Evolutionary conservation across 2,888 invertebrate species (phyloP).

Genomic region (Nemurella pictetii): DNA sequence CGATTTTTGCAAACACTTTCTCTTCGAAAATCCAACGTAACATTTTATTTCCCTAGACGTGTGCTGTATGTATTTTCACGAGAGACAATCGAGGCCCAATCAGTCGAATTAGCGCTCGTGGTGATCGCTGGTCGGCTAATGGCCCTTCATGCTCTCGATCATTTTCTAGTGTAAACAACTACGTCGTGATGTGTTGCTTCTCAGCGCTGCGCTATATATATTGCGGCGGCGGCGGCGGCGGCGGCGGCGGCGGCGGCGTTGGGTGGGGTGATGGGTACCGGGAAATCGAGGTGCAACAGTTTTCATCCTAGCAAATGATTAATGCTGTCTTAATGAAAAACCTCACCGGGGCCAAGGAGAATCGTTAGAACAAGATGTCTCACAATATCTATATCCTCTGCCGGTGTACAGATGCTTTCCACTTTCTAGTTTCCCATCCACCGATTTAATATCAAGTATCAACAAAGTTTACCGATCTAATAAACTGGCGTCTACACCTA

Average conservation of each 20-base stretch:
- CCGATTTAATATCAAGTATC: conserved; percentile 16
- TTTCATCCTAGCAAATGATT: not conserved
- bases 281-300: not conserved
- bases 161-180: not conserved
- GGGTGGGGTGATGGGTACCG: not conserved
- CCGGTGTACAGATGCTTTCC: not conserved
- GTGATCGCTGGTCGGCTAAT: not conserved
- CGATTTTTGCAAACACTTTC: conserved; percentile 38
- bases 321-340: conserved; percentile 22
- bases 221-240: too few species aligned
- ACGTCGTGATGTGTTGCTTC: too few species aligned
- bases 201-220: too few species aligned
- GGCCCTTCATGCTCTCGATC: not conserved
- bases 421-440: not conserved
- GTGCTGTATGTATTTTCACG: not conserved
- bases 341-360: not conserved
- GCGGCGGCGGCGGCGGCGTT: too few species aligned
- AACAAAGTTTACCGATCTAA: not conserved
- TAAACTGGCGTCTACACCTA: not conserved
- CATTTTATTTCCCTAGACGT: not conserved
- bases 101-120: not conserved
- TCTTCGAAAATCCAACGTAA: not conserved
- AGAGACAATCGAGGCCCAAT: not conserved
- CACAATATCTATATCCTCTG: not conserved
- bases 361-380: conserved; percentile 19